Conservation (phyloP, 37 sponge, comb jelly and placozoan species). For the Ianthella basta region DNA sequence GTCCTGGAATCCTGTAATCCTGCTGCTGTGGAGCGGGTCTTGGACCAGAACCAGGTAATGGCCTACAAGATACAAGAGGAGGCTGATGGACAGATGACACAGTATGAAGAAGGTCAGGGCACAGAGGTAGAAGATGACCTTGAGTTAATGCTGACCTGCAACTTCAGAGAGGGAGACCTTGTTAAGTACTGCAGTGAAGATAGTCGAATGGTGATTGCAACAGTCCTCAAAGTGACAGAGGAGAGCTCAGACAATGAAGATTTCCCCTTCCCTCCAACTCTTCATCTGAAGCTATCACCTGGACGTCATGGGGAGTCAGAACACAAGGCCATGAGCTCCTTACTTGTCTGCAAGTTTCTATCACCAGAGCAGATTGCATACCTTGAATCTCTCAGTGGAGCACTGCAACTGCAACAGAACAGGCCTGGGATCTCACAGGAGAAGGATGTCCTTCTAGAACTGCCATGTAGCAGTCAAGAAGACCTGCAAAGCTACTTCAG, state of each 20-base stretch:
- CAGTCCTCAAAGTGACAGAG: not conserved
- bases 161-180: slow-evolving; percentile 22
- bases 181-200: slow-evolving; percentile 19
- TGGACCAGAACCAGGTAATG: not conserved
- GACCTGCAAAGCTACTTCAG: not conserved
- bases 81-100: not conserved
- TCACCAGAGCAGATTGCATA: not conserved
- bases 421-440: not conserved
- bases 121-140: not conserved
- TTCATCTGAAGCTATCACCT: not conserved
- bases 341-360: slow-evolving; percentile 26
- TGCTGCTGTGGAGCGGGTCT: not conserved
- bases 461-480: not conserved
- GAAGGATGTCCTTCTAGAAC: slow-evolving; percentile 10
- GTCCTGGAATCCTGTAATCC: slow-evolving; percentile 3
- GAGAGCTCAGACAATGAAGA: not conserved
- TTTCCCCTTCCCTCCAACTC: slow-evolving; percentile 6
- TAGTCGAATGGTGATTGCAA: slow-evolving; percentile 4
- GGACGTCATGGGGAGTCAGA: not conserved
- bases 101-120: not conserved
- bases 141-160: slow-evolving; percentile 2
- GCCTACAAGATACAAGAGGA: not conserved
- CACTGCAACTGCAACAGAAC: not conserved
- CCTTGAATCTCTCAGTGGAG: not conserved
- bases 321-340: not conserved